These are phyloP conservation scores for Tenthredo mesomela DNA, from an alignment of 2,888 invertebrate genomes.

Conservation along the genomic window DNA sequence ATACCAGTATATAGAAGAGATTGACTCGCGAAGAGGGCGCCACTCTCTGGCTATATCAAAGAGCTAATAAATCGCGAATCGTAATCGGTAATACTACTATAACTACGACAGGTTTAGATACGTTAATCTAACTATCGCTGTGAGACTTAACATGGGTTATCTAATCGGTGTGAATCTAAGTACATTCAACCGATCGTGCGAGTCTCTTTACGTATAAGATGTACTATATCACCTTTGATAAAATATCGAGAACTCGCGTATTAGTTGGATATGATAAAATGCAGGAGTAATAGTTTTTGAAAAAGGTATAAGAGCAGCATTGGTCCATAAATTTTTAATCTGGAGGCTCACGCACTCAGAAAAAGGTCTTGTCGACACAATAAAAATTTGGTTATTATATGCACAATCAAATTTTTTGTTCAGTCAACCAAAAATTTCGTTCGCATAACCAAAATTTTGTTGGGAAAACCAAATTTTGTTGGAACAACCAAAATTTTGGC, in stretches of 20 bases:
- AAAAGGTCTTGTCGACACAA: too few species aligned
- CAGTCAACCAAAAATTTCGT: too few species aligned
- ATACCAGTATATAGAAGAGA: neutral
- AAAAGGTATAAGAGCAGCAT: neutral
- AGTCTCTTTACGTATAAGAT: neutral
- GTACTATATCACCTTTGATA: neutral
- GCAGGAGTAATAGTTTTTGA: neutral
- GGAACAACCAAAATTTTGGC: too few species aligned
- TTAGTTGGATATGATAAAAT: neutral
- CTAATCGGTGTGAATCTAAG: neutral
- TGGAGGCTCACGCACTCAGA: too few species aligned
- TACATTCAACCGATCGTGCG: neutral
- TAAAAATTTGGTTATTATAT: too few species aligned
- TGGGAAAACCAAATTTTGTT: too few species aligned
- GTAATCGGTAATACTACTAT: neutral
- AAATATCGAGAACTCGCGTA: neutral
- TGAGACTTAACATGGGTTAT: neutral
- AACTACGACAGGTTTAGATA: neutral
- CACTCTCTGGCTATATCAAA: slow-evolving; percentile 33
- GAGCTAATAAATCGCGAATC: neutral
- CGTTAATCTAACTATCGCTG: neutral
- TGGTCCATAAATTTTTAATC: too few species aligned
- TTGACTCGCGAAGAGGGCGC: slow-evolving; percentile 46
- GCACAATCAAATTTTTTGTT: too few species aligned
- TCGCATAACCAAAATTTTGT: too few species aligned